These are phyloP conservation scores for Megalops atlanticus DNA, from an alignment of 2,113 vertebrate genomes.

Conservation along the genomic window DNA sequence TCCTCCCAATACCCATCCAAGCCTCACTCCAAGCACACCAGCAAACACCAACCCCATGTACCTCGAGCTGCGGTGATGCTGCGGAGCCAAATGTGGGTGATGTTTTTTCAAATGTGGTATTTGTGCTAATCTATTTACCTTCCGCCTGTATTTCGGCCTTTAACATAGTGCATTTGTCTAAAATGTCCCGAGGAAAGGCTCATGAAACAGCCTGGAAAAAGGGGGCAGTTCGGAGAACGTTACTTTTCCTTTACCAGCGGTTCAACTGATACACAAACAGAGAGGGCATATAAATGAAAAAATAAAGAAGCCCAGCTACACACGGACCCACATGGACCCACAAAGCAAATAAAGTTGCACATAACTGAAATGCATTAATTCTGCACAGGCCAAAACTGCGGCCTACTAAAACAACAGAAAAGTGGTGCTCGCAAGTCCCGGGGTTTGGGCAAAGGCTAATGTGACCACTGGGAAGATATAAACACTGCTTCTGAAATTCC, in stretches of 20 bases:
- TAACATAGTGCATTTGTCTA: slow-evolving; percentile 23
- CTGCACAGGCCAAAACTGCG: not conserved
- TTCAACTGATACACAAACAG: slow-evolving; percentile 29
- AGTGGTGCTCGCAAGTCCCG: slow-evolving; percentile 54
- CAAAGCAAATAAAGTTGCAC: slow-evolving; percentile 1
- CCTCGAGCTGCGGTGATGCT: slow-evolving; percentile 10
- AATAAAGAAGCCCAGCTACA: slow-evolving; percentile 27
- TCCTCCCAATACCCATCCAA: not conserved
- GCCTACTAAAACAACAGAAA: slow-evolving; percentile 38
- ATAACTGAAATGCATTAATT: slow-evolving; percentile 20
- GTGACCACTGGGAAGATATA: slow-evolving; percentile 64
- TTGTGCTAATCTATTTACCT: slow-evolving; percentile 32
- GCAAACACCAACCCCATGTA: slow-evolving; percentile 19
- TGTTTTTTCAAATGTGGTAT: slow-evolving; percentile 32
- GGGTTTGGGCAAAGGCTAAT: slow-evolving; percentile 57
- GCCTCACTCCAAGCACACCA: slow-evolving; percentile 17
- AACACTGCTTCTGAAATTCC: slow-evolving; percentile 59
- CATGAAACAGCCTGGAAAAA: slow-evolving; percentile 25
- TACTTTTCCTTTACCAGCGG: slow-evolving; percentile 16
- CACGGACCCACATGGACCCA: slow-evolving; percentile 6
- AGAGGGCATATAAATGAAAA: slow-evolving; percentile 26
- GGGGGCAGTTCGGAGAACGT: not conserved
- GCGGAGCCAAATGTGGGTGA: slow-evolving; percentile 25
- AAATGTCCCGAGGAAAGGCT: slow-evolving; percentile 13
- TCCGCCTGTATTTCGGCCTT: slow-evolving; percentile 16